A percentile compares a stretch with the other conserved stretches of the same genome.
Evolutionary conservation across 2,797 vertebrate genomes (phyloP).

Genomic region (Bovichtus variegatus): DNA sequence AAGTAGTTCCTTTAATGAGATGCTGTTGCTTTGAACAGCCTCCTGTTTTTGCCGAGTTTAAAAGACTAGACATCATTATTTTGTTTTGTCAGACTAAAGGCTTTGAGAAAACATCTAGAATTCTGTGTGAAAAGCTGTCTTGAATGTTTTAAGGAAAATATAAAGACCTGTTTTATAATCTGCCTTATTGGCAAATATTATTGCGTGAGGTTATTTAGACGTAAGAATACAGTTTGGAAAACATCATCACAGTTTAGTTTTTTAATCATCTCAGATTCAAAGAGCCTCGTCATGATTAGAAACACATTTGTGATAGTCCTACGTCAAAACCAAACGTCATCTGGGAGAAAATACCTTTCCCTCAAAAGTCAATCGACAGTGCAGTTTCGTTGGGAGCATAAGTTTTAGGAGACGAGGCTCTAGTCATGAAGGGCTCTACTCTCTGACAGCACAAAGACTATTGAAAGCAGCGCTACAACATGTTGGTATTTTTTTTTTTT

Average conservation of each 20-base stretch:
- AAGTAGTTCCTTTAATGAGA: conserved; percentile 30
- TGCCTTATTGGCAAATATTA: conserved; percentile 13
- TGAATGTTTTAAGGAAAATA: conserved; percentile 8
- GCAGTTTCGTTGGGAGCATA: no score
- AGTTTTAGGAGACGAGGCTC: no score
- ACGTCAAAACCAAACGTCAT: no score
- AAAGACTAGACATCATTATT: conserved; percentile 30
- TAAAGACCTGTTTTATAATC: conserved; percentile 11
- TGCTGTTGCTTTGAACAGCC: conserved; percentile 25
- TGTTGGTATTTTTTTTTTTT: not conserved
- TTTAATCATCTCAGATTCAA: not conserved
- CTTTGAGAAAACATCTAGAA: conserved; percentile 37
- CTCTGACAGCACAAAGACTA: conserved; percentile 2
- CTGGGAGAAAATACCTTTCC: no score
- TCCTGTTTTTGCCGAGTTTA: conserved; percentile 24
- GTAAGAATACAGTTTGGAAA: conserved; percentile 24
- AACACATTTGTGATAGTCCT: no score
- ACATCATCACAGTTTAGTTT: not conserved
- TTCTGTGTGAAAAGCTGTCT: conserved; percentile 26
- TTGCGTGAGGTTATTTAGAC: conserved; percentile 4
- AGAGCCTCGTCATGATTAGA: not conserved
- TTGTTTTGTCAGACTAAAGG: conserved; percentile 15
- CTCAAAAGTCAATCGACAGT: no score
- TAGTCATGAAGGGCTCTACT: not conserved
- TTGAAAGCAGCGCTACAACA: not conserved